A percentile compares a stretch with the other conserved stretches of the same genome.
These are phyloP conservation scores for Phocoena phocoena DNA, from an alignment of 2,113 vertebrate genomes.

Conservation along the genomic window DNA sequence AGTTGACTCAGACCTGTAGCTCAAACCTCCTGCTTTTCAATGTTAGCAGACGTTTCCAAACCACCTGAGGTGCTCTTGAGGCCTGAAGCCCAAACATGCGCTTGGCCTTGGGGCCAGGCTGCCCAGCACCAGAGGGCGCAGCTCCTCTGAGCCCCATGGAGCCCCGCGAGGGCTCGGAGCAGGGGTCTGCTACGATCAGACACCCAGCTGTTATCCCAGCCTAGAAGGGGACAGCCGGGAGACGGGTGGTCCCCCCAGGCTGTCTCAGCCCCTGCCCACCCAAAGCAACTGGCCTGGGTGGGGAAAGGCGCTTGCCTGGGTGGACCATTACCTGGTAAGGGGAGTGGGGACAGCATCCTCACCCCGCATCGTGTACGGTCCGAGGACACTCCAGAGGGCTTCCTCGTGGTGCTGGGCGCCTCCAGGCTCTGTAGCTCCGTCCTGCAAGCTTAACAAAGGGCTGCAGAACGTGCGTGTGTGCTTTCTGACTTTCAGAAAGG, in stretches of 20 bases:
- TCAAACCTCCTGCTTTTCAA: not conserved
- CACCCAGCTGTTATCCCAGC: not conserved
- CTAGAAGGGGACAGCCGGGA: accelerated
- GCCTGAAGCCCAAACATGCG: accelerated
- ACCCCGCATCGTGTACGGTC: not conserved
- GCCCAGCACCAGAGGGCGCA: not conserved
- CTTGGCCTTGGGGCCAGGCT: not conserved
- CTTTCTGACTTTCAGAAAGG: not conserved
- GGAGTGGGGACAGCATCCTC: not conserved
- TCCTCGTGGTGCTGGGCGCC: accelerated
- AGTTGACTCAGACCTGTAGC: not conserved
- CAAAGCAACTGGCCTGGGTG: not conserved
- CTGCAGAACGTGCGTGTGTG: not conserved
- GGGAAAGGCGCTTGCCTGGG: not conserved
- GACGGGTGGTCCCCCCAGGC: not conserved
- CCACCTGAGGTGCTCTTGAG: not conserved
- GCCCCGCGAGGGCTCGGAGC: too few species aligned
- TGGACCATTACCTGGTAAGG: not conserved
- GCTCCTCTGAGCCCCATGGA: accelerated
- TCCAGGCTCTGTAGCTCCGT: not conserved
- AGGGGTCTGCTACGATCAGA: not conserved
- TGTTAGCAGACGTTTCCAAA: accelerated
- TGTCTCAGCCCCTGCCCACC: not conserved
- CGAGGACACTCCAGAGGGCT: not conserved
- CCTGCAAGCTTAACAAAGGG: not conserved